These are phyloP conservation scores for Tigriopus californicus DNA, from an alignment of 2,888 invertebrate genomes.

Conservation along the genomic window DNA sequence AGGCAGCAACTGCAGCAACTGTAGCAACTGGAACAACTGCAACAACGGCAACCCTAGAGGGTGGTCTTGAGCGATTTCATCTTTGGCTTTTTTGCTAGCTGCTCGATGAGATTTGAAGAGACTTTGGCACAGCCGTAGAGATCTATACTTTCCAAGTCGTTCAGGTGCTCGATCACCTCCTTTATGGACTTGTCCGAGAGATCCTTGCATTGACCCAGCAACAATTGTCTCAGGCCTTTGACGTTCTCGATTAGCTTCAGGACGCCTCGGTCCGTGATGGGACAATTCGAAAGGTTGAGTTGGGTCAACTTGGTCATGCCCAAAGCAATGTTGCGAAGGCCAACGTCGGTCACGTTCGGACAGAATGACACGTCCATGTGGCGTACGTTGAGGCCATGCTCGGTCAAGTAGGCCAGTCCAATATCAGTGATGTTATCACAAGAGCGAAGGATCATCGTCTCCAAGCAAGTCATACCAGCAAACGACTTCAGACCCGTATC, in stretches of 20 bases:
- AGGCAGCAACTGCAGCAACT: too few relatives aligned
- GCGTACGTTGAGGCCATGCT: constrained; percentile 56
- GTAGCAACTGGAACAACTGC: too few relatives aligned
- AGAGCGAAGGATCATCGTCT: constrained; percentile 68
- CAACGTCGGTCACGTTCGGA: constrained; percentile 83
- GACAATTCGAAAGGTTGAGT: constrained; percentile 71
- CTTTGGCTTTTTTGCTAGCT: constrained; percentile 71
- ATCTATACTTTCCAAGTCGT: constrained; percentile 69
- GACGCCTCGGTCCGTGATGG: constrained; percentile 77
- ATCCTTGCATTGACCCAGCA: constrained; percentile 79
- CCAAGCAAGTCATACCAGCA: constrained; percentile 60
- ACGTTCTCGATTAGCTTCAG: constrained; percentile 59
- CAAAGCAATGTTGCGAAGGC: constrained; percentile 56
- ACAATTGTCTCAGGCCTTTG: constrained; percentile 67
- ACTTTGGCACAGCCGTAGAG: constrained; percentile 84
- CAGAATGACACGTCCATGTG: constrained; percentile 83
- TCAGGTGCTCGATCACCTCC: constrained; percentile 58
- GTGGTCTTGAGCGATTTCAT: too few relatives aligned
- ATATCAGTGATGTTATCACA: constrained; percentile 86
- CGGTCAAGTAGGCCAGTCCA: constrained; percentile 75
- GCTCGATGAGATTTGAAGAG: constrained; percentile 65
- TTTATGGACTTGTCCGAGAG: constrained; percentile 71
- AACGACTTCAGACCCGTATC: constrained; percentile 74
- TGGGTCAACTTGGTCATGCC: constrained; percentile 55
- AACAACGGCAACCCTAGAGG: too few relatives aligned